A percentile compares a stretch with the other conserved stretches of the same genome.
Evolutionary conservation across 2,888 invertebrate genomes (phyloP).

Genomic region (Tromatobia lineatoria): DNA sequence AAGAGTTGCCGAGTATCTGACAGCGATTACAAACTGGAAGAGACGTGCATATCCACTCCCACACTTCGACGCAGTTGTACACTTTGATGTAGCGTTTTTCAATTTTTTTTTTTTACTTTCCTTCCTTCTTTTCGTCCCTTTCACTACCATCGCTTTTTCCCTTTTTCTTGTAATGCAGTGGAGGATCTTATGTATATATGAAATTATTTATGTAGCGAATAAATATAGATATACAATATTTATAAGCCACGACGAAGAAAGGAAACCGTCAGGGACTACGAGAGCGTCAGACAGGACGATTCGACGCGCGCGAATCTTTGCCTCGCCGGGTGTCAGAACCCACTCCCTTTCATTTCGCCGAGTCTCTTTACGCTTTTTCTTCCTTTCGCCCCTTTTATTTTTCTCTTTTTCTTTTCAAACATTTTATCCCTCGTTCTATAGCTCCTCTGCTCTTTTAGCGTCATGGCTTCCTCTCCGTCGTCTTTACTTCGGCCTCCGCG

Average conservation of each 20-base stretch:
- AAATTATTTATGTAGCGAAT: slow-evolving; percentile 38
- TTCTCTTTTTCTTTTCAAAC: slow-evolving; percentile 40
- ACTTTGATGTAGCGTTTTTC: slow-evolving; percentile 16
- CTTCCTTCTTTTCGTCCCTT: slow-evolving; percentile 32
- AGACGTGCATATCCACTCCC: slow-evolving; percentile 54
- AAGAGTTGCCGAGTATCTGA: slow-evolving; percentile 58
- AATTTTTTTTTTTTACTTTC: not conserved
- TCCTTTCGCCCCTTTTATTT: slow-evolving; percentile 31
- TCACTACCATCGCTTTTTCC: too few relatives aligned
- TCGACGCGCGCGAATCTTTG: slow-evolving; percentile 62
- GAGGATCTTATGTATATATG: slow-evolving; percentile 31
- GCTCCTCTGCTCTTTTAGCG: slow-evolving; percentile 51
- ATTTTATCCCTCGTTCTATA: slow-evolving; percentile 53
- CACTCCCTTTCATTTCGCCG: slow-evolving; percentile 33
- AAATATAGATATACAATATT: slow-evolving; percentile 27
- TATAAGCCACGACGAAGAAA: slow-evolving; percentile 22
- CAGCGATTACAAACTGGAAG: slow-evolving; percentile 65
- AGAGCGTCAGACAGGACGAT: slow-evolving; percentile 26
- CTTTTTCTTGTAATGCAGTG: slow-evolving; percentile 33
- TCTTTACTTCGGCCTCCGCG: slow-evolving; percentile 18
- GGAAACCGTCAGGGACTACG: not conserved
- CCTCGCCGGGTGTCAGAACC: slow-evolving; percentile 55
- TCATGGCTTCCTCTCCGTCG: slow-evolving; percentile 5
- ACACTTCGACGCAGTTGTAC: slow-evolving; percentile 48
- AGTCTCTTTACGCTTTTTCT: slow-evolving; percentile 52